These are phyloP conservation scores for Hecatera dysodea DNA, from an alignment of 2,888 invertebrate species.

Conservation along the genomic window DNA sequence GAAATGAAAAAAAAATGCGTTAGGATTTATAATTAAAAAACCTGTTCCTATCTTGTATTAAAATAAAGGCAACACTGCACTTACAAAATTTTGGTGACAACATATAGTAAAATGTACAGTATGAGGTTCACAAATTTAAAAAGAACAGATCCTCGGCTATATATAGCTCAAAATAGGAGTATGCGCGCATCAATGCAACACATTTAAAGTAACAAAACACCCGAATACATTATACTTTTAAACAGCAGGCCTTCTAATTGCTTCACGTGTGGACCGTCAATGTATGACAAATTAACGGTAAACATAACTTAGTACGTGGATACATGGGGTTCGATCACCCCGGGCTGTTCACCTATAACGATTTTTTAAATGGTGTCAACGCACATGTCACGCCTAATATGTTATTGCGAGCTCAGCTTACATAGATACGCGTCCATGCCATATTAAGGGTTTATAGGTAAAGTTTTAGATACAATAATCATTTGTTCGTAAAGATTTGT, in stretches of 20 bases:
- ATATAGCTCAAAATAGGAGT: not conserved
- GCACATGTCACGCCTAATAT: conserved; percentile 29
- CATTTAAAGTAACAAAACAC: not conserved
- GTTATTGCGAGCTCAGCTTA: conserved; percentile 6
- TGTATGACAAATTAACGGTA: conserved; percentile 42
- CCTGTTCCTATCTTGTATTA: not conserved
- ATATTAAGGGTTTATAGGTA: not conserved
- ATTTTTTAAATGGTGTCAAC: conserved; percentile 57
- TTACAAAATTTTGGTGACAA: too few species aligned
- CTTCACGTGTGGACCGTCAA: conserved; percentile 16
- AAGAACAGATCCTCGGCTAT: not conserved
- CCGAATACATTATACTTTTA: conserved; percentile 5
- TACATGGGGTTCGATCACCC: conserved; percentile 59
- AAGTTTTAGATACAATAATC: not conserved
- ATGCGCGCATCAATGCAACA: not conserved
- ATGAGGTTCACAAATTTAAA: not conserved
- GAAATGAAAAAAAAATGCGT: not conserved
- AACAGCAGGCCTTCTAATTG: not conserved
- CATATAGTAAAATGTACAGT: not conserved
- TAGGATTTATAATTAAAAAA: not conserved
- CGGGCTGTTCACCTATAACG: conserved; percentile 60
- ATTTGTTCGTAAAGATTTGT: too few species aligned
- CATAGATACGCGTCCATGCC: not conserved
- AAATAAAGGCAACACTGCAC: not conserved
- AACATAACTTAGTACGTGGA: conserved; percentile 28